Evolutionary conservation across 2,888 invertebrate genomes (phyloP).

Genomic region (Agriopis marginaria): DNA sequence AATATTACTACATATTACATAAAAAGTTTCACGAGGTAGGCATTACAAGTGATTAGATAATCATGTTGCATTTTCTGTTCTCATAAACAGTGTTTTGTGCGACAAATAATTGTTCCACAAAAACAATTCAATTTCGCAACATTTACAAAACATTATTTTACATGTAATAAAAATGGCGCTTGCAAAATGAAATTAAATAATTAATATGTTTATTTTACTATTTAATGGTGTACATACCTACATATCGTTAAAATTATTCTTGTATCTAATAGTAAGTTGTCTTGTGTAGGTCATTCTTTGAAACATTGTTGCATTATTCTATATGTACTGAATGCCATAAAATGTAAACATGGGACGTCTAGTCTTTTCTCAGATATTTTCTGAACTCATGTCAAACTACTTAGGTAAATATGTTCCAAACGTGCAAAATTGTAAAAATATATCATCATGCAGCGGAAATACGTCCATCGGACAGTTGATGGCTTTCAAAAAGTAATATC

Average conservation of each 20-base stretch:
- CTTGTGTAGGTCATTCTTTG: slow-evolving; percentile 5
- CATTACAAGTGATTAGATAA: slow-evolving; percentile 26
- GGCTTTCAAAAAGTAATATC: slow-evolving; percentile 61
- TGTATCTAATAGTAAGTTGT: background rate
- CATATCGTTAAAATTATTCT: background rate
- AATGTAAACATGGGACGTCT: slow-evolving; percentile 21
- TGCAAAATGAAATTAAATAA: background rate
- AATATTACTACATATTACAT: slow-evolving; percentile 39
- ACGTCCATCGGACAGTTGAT: slow-evolving; percentile 75
- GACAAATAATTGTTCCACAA: slow-evolving; percentile 35
- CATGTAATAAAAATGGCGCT: slow-evolving; percentile 9
- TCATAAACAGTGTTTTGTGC: slow-evolving; percentile 38
- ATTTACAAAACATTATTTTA: slow-evolving; percentile 25
- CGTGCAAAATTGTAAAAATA: slow-evolving; percentile 66
- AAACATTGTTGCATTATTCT: background rate
- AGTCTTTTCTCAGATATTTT: slow-evolving; percentile 24
- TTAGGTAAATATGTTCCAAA: slow-evolving; percentile 58
- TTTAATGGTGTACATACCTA: background rate
- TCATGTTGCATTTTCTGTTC: slow-evolving; percentile 29
- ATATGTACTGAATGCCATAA: slow-evolving; percentile 10
- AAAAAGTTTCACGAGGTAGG: slow-evolving; percentile 26
- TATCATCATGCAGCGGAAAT: slow-evolving; percentile 77
- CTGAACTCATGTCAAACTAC: slow-evolving; percentile 59
- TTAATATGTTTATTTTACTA: background rate
- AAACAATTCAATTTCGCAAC: slow-evolving; percentile 77